Conservation (phyloP, 2,113 vertebrate species). For the Aspidoscelis tigris region DNA sequence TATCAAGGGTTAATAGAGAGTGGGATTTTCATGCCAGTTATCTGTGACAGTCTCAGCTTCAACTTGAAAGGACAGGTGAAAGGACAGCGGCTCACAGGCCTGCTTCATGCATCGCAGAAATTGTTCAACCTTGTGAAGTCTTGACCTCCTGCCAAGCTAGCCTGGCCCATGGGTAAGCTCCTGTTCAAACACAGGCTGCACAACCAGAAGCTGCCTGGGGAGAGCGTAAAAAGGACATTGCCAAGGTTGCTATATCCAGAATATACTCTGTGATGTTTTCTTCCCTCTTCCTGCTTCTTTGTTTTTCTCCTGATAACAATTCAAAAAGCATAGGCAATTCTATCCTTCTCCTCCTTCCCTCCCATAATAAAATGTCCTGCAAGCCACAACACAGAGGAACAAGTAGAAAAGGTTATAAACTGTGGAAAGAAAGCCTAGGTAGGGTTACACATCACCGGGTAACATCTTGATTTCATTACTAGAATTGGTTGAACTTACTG, state of each 20-base stretch:
- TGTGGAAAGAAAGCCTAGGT: neutral
- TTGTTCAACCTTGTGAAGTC: slow-evolving; percentile 76
- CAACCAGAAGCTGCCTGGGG: slow-evolving; percentile 71
- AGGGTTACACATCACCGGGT: neutral
- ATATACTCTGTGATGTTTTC: slow-evolving; percentile 54
- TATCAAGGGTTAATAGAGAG: slow-evolving; percentile 52
- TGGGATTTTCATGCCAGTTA: slow-evolving; percentile 5
- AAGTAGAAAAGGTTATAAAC: slow-evolving; percentile 25
- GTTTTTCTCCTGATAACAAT: slow-evolving; percentile 50
- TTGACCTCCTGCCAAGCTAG: slow-evolving; percentile 70
- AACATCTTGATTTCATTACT: neutral
- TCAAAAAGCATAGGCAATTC: slow-evolving; percentile 61
- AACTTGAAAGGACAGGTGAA: slow-evolving; percentile 66
- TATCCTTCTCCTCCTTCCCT: neutral
- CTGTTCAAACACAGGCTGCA: slow-evolving; percentile 47
- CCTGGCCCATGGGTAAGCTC: slow-evolving; percentile 58
- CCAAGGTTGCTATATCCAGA: slow-evolving; percentile 70
- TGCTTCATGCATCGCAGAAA: slow-evolving; percentile 60
- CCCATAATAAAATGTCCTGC: neutral
- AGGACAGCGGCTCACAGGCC: slow-evolving; percentile 28
- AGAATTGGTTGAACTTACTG: neutral
- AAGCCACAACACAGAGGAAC: slow-evolving; percentile 32
- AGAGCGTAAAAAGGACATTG: slow-evolving; percentile 69
- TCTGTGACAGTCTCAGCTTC: neutral
- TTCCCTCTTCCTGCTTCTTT: neutral